Evolutionary conservation across 2,113 vertebrate species (phyloP).

Genomic region (Ceyx cyanopectus): DNA sequence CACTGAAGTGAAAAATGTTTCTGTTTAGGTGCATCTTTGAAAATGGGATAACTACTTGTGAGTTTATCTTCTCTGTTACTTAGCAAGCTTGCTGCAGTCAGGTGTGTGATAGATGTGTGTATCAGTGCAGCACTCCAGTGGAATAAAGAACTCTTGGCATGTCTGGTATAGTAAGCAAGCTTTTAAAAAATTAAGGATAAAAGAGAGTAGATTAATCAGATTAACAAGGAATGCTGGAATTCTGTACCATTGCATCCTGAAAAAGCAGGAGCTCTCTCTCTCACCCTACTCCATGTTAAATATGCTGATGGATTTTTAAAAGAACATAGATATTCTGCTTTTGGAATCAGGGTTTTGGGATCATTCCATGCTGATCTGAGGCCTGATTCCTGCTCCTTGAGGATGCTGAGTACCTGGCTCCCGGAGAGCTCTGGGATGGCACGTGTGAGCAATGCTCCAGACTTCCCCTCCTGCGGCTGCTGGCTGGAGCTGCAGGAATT

Average conservation of each 20-base stretch:
- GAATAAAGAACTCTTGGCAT: no score
- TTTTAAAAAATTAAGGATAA: no score
- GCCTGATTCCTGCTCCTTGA: background rate
- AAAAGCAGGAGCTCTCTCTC: no score
- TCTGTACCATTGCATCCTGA: no score
- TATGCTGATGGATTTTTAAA: background rate
- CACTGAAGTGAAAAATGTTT: background rate
- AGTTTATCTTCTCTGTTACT: no score
- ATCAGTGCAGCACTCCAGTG: no score
- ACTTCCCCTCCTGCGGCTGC: background rate
- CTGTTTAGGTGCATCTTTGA: background rate
- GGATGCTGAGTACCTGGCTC: background rate
- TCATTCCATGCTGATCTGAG: background rate
- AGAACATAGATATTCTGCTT: background rate
- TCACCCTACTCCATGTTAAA: background rate
- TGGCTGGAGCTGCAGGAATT: background rate
- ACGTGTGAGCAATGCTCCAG: background rate
- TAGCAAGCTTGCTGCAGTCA: no score
- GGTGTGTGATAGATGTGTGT: no score
- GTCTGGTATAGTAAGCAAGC: no score
- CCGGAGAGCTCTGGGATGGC: background rate
- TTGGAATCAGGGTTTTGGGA: background rate
- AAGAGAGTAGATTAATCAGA: no score
- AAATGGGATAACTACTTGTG: no score
- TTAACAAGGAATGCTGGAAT: no score